Evolutionary conservation across 2,113 vertebrate species (phyloP).

Genomic region (Anser brachyrhynchus): DNA sequence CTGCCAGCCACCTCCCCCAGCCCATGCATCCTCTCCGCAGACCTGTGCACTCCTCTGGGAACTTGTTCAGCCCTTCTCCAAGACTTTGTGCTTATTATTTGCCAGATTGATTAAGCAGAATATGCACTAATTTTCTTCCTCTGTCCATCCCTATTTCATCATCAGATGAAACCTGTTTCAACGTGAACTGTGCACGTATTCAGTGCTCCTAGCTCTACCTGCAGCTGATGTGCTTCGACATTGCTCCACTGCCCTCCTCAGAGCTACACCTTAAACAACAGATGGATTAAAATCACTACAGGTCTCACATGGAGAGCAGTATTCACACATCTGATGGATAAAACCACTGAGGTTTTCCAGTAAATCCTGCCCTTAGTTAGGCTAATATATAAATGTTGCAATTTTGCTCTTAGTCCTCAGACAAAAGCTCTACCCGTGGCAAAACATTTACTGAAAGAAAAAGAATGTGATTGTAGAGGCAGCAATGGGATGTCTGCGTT

Average conservation of each 20-base stretch:
- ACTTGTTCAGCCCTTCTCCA: not conserved
- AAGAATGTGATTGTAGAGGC: not conserved
- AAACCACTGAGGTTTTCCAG: not conserved
- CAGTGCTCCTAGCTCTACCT: not conserved
- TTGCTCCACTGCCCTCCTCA: not conserved
- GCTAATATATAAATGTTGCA: fast-evolving
- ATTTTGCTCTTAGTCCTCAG: not conserved
- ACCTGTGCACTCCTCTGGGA: not conserved
- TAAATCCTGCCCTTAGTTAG: not conserved
- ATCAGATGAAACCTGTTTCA: fast-evolving
- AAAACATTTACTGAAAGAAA: not conserved
- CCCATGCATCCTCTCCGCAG: not conserved
- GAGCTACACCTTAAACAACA: not conserved
- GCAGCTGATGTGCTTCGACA: not conserved
- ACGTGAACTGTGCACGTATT: fast-evolving
- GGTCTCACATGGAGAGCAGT: fast-evolving
- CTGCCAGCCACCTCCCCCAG: not conserved
- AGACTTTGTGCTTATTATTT: not conserved
- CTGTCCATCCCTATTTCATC: not conserved
- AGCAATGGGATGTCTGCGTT: not conserved
- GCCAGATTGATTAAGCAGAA: not conserved
- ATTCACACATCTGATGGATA: not conserved
- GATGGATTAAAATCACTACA: not conserved
- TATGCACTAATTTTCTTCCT: not conserved
- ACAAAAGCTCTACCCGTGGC: not conserved